Evolutionary conservation across 2,888 invertebrate species (phyloP), one percentile per base, ranked within the genome.

Genomic region (Ormyrus nitidulus): DNA sequence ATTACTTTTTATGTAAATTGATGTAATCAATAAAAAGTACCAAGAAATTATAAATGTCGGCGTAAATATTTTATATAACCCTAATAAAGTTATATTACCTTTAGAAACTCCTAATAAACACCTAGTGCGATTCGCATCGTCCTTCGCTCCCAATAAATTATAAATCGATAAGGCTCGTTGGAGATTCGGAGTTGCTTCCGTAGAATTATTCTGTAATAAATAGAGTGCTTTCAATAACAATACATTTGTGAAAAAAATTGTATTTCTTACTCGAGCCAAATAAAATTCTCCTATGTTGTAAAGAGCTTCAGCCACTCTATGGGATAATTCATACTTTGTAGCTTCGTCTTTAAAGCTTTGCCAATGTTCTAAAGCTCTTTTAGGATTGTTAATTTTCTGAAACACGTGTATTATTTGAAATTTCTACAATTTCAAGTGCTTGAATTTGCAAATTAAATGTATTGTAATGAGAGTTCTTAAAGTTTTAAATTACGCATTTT

Each of bases 231-330:
- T 34, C 11, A 62, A 10, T 62, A 11, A 62, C n/a, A 62, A 62
- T 53, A 5, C 0, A 9, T 6, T 51, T 49, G 7, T 65, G 49
- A 13, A 7, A 61, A 13, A 7, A 65, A 8, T 62, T 11, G 61
- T 53, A 65, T 61, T 7, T 11, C 51, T 48, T 82, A 88, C 89
- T 78, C 79, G 83, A 53, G 76, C 84, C 44, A 89, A 78, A 49
- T 86, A 83, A 80, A 87, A 84, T 66, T 89, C 86, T 19, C 88
- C 89, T 4, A 82, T 86, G 10, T 84, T 84, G 49, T 84, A 87
- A 73, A 88, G 85, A 13, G 86, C 88, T 34, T 88, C 84, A 3
- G 89, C 89, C 4, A 87, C 82, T 71, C 86, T 86, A 4, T 82
- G 68, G 3, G 76, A 58, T 5, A 88, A 78, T 6, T 84, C 46